Base-by-base conservation (phyloP, 2,888 invertebrate species). In the Netelia inedita region DNA sequence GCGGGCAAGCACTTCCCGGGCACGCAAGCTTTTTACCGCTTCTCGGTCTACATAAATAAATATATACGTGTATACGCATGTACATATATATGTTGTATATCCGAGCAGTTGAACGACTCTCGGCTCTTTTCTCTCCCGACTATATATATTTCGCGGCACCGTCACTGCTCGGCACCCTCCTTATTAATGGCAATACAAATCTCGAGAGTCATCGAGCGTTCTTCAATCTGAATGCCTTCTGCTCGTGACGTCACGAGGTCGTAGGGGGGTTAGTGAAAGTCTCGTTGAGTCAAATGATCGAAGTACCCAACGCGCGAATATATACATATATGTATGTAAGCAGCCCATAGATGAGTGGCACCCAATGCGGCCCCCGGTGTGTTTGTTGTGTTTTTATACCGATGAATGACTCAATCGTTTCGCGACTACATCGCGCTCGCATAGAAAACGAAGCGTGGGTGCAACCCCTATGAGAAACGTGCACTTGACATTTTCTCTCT, bases 211-310 rank as follows among this genome's bases (percentile, higher is more conserved):
- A 93, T 93, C 92, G 93, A 93, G 92, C 87, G 91, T 92, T 92
- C 93, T 93, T 93, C 93, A 93, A 93, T 93, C 90, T 93, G 93
- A 93, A 93, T 93, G 92, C 93, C 93, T 93, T 93, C 93, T 93
- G 93, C 90, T 91, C 90, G 91, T 93, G 93, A 93, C 93, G 93
- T 93, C 93, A 93, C 91, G 80, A 61, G 79, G 66, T 61, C 57
- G 72, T 71, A 23, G 50, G 16, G 8, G 59, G 16, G 59, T 65
- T 46, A 50, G 69, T 53, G 11, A 82, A 63, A 69, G 43, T 81
- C 74, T 82, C 79, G 74, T 66, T 55, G 79, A 79, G 73, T 78
- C 81, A 65, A 85, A 79, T 65, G 79, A 75, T 19, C 69, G 19
- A 43, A 83, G 79, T 74, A 69, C 69, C 53, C 61, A 53, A 68